These are phyloP conservation scores for Slavum lentiscoides DNA, from an alignment of 2,888 invertebrate species.

Conservation along the genomic window DNA sequence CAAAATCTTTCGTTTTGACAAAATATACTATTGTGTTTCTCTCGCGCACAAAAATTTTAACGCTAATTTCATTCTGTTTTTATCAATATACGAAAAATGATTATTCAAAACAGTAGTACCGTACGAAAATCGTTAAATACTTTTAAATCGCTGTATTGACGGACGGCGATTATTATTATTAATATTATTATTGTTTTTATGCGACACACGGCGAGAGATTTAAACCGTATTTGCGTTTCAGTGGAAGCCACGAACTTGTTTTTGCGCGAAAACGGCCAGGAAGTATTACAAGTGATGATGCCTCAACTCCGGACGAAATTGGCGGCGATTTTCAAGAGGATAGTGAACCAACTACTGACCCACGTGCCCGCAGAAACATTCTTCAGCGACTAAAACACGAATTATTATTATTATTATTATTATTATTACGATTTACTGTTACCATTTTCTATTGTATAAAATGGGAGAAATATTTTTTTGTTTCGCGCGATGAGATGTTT, in stretches of 20 bases:
- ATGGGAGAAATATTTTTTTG: neutral
- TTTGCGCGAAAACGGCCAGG: conserved; percentile 70
- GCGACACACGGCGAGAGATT: neutral
- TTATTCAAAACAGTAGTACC: no score
- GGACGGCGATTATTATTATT: neutral
- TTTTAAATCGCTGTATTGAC: no score
- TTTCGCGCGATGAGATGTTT: neutral
- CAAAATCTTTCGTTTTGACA: no score
- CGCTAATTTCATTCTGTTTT: no score
- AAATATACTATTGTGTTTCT: no score
- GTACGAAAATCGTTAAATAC: no score
- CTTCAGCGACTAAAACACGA: conserved; percentile 59
- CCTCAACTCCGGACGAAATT: conserved; percentile 70
- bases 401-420: neutral
- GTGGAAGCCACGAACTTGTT: conserved; percentile 75
- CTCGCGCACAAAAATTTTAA: no score
- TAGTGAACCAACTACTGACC: conserved; percentile 69
- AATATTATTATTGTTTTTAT: neutral
- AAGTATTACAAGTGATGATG: conserved; percentile 72
- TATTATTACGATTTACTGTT: neutral
- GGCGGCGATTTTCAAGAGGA: conserved; percentile 66
- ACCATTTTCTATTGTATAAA: neutral
- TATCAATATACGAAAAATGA: no score
- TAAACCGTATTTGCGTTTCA: conserved; percentile 59
- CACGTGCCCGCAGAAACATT: conserved; percentile 69